These are phyloP conservation scores for Kryptolebias marmoratus DNA, from an alignment of 2,113 vertebrate species.

Conservation along the genomic window DNA sequence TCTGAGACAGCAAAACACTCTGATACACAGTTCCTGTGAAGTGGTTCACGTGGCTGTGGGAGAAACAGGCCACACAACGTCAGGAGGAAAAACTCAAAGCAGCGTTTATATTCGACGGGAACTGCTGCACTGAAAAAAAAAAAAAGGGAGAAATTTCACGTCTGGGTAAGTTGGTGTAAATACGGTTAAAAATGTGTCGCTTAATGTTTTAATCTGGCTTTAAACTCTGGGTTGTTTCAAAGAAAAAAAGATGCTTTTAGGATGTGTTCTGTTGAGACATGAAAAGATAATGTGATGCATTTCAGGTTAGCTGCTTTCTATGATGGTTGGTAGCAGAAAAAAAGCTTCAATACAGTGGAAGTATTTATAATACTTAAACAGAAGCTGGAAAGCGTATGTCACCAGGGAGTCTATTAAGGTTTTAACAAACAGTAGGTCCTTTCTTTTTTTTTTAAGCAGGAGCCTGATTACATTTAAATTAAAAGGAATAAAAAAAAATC, in stretches of 20 bases:
- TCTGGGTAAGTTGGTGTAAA: conserved; percentile 15
- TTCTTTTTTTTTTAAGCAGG: conserved; percentile 22
- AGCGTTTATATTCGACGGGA: conserved; percentile 34
- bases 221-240: conserved; percentile 22
- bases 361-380: conserved; percentile 1
- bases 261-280: conserved; percentile 20
- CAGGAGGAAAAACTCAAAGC: conserved; percentile 1
- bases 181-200: conserved; percentile 22
- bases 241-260: not conserved
- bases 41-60: conserved; percentile 89
- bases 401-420: conserved; percentile 34
- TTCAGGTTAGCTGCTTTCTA: not conserved
- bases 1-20: conserved; percentile 88
- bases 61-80: conserved; percentile 22
- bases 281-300: conserved; percentile 32
- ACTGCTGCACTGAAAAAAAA: conserved; percentile 11
- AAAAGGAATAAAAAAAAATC: conserved; percentile 32
- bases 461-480: conserved; percentile 14
- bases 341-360: conserved; percentile 7
- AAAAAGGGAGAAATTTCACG: not conserved
- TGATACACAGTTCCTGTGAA: conserved; percentile 96
- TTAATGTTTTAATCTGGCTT: conserved; percentile 21
- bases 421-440: conserved; percentile 26
- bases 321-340: conserved; percentile 23
- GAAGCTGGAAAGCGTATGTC: conserved; percentile 5